Evolutionary conservation across 2,797 vertebrate genomes (phyloP).

Genomic region (Artibeus jamaicensis): DNA sequence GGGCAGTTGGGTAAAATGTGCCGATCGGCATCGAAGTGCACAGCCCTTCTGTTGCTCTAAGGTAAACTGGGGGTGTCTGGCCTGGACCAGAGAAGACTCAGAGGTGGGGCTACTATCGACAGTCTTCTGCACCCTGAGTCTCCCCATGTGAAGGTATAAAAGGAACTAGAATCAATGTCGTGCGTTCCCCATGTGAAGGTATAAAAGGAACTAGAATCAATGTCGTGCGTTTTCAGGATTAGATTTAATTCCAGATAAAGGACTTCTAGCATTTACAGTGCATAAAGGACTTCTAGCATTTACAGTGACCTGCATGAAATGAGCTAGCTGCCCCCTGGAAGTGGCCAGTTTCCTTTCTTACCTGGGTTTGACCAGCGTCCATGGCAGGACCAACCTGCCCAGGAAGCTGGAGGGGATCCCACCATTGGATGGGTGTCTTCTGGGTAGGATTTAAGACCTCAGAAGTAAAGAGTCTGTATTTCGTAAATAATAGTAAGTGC

Average conservation of each 20-base stretch:
- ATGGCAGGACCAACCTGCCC: background rate
- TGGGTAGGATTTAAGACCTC: background rate
- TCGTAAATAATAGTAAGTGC: background rate
- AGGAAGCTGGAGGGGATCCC: background rate
- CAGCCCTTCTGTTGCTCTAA: background rate
- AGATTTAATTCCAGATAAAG: background rate
- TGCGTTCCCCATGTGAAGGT: background rate
- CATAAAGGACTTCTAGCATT: too few species aligned
- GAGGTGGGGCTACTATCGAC: background rate
- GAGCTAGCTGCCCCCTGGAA: background rate
- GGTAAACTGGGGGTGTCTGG: background rate
- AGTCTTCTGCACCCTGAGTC: background rate
- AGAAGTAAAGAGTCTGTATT: background rate
- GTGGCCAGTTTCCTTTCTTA: background rate
- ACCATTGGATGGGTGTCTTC: background rate
- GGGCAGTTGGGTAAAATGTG: background rate
- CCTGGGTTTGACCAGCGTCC: background rate
- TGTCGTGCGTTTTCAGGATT: background rate
- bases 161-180: background rate
- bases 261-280: background rate
- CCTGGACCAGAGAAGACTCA: background rate
- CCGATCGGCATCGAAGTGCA: background rate
- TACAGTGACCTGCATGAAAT: background rate
- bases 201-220: background rate
- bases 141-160: background rate